These are phyloP conservation scores for Capromys pilorides DNA, from an alignment of 2,797 vertebrate genomes.

Conservation along the genomic window DNA sequence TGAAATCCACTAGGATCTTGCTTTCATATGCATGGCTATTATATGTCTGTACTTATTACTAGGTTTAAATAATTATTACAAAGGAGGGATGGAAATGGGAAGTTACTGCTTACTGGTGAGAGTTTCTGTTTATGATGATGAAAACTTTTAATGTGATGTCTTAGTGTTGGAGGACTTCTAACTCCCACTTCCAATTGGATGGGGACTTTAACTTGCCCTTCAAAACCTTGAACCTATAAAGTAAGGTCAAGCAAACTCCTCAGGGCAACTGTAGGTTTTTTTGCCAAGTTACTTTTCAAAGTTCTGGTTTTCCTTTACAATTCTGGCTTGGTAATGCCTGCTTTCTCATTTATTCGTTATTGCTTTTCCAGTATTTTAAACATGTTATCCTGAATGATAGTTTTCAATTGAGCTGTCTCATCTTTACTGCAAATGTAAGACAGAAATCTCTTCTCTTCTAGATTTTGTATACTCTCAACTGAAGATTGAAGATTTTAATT, in stretches of 20 bases:
- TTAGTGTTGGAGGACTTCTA: background rate
- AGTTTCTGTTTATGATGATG: background rate
- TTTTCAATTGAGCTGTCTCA: constrained; percentile 33
- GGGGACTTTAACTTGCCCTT: constrained; percentile 3
- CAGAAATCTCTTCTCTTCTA: constrained; percentile 27
- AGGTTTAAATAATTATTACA: constrained; percentile 9
- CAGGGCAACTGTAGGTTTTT: background rate
- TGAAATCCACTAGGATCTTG: background rate
- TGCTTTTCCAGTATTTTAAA: constrained; percentile 20
- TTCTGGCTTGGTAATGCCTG: background rate
- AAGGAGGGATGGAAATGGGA: background rate
- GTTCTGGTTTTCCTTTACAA: background rate
- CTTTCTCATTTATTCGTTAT: background rate
- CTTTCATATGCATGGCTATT: constrained; percentile 27
- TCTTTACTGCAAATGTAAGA: constrained; percentile 27
- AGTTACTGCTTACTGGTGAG: constrained; percentile 9
- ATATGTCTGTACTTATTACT: background rate
- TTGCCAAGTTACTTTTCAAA: background rate
- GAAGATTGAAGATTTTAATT: constrained; percentile 42
- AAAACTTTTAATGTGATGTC: constrained; percentile 9
- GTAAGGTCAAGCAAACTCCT: background rate
- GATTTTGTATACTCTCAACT: constrained; percentile 35
- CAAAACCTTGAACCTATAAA: background rate
- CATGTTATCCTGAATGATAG: background rate
- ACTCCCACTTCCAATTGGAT: background rate